Evolutionary conservation across 2,113 vertebrate genomes (phyloP).

Genomic region (Sprattus sprattus): DNA sequence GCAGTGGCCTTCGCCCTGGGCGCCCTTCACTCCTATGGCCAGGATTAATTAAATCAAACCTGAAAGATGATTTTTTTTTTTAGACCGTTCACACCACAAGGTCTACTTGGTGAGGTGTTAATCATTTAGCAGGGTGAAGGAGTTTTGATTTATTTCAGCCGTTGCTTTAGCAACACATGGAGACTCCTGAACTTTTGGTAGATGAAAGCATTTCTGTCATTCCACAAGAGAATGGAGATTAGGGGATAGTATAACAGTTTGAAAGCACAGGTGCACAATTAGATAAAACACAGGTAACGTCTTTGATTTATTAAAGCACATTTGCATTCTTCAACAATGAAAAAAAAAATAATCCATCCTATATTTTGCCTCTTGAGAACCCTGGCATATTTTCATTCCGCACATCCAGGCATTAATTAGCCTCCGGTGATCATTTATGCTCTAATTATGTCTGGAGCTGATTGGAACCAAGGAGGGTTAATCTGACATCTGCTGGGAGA

Average conservation of each 20-base stretch:
- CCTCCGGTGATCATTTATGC: slow-evolving; percentile 1
- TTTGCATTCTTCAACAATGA: not conserved
- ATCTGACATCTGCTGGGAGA: slow-evolving; percentile 1
- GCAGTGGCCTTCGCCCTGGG: slow-evolving; percentile 49
- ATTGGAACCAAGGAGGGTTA: slow-evolving; percentile 15
- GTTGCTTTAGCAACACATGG: not conserved
- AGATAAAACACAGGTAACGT: not conserved
- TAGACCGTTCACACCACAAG: not conserved
- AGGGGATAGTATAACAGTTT: not conserved
- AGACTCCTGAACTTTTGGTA: not conserved
- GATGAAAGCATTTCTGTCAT: not conserved
- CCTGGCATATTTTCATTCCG: not conserved
- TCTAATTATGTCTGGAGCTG: slow-evolving; percentile 23
- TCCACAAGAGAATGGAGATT: not conserved
- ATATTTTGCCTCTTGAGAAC: slow-evolving; percentile 1
- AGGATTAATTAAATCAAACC: slow-evolving; percentile 50
- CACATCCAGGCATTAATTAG: slow-evolving; percentile 28
- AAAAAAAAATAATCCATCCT: not conserved
- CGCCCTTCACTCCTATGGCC: slow-evolving; percentile 50
- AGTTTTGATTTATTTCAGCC: not conserved
- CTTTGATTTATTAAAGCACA: not conserved
- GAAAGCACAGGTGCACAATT: not conserved
- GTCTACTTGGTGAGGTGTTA: slow-evolving; percentile 30
- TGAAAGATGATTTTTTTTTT: slow-evolving; percentile 29
- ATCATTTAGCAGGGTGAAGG: not conserved